Base-by-base conservation (phyloP, 2,888 invertebrate genomes). In the Melolontha melolontha region DNA sequence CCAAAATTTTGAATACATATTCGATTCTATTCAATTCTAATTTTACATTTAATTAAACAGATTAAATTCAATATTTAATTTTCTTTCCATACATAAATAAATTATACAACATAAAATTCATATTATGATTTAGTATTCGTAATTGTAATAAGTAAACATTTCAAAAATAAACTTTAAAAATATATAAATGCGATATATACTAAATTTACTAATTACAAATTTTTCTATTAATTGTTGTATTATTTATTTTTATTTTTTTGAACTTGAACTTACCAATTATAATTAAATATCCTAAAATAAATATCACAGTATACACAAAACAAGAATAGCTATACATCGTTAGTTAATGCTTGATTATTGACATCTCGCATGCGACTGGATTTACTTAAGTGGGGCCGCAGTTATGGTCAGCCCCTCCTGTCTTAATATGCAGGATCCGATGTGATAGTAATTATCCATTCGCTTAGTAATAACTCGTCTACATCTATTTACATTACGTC, bases 281-380 rank as follows among this genome's bases (percentile, higher is more conserved):
- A 71, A 81, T 75, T 72, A 80, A 76, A 75, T 80, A 81, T 80
- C 80, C 80, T 76, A 81, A 76, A 75, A 79, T 74, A 71, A 81
- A 66, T 74, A 80, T 79, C 79, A 81, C 79, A 77, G 78, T 75
- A 69, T 76, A 74, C 75, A 79, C 74, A 69, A 77, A 73, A 74
- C 73, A 76, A 67, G 73, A 74, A 71, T 72, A 72, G 72, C 64
- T 69, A 62, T 72, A 59, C 72, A 72, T 71, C 49, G 66, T 74
- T 71, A 65, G 65, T 68, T 72, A 71, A 68, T 72, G 67, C 73
- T 76, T 75, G 70, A 73, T 71, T 74, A 73, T 76, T 75, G 72
- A 71, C 77, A 78, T 78, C 75, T 75, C 77, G 77, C 73, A 72
- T 71, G 70, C 68, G 73, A 78, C 77, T 78, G 75, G 41, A 52